Base-by-base conservation (phyloP, 2,888 invertebrate species). In the Drosophila paranaensis region DNA sequence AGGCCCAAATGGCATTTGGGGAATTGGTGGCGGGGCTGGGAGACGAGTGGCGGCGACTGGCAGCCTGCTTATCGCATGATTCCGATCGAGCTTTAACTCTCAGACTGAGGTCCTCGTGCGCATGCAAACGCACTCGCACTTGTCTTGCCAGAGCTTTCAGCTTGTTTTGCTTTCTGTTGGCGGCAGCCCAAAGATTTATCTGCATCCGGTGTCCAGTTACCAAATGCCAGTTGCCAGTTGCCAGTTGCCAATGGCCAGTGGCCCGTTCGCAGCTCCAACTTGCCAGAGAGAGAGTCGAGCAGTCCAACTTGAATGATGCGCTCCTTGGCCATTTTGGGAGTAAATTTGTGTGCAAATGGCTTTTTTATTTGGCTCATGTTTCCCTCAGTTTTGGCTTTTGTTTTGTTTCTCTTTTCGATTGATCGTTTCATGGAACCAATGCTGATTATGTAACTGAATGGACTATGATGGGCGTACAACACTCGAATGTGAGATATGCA, bases 271-370 rank as follows among this genome's bases (percentile, higher is more conserved):
- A 11, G 50, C 20, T 27, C 27, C 46, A 25, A 27, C 27, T 46
- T 82, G 81, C 87, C 27, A 27, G 27, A 27, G 27, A 63, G 43
- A 35, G n/a, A 27, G 45, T 54, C 70, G 58, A 20, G 13, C 76
- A 71, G 71, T 78, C 76, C 77, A 66, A 77, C 73, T 83, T 85
- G 84, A 90, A 86, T 81, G 85, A 89, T 81, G 84, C 82, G 75
- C 82, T 78, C 75, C 87, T 77, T 71, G 64, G 87, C 77, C 85
- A 86, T 88, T 90, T 87, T 88, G 83, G 83, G 83, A 89, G 90
- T 88, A 91, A 91, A 90, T 91, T 90, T 91, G 90, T 90, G 88
- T 81, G 87, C 89, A 87, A 87, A 87, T 87, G 89, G 78, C 78
- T 79, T 89, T 89, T 89, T 87, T 87, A 87, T 87, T 88, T 88